Evolutionary conservation across 2,888 invertebrate genomes (phyloP), one percentile per base, ranked within the genome.

Genomic region (Spodoptera exigua): DNA sequence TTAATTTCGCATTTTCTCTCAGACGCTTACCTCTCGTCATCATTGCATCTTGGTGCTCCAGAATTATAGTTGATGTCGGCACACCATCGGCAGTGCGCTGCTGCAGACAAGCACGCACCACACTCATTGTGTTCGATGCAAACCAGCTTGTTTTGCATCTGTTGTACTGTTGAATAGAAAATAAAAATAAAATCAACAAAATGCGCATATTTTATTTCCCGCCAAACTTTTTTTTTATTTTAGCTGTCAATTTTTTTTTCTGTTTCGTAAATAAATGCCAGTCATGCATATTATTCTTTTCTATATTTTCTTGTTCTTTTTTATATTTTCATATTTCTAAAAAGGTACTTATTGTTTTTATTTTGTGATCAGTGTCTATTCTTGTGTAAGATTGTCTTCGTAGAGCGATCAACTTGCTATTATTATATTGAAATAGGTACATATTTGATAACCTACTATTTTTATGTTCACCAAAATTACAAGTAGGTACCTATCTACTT

Each of bases 51-150:
- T 7, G 92, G 90, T 0, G 81, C 87, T 1, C 79, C 79, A 1
- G 82, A 61, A 41, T 82, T 87, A 83, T 87, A 94, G 84, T 90
- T 89, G 1, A 90, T 90, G 65, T 94, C 93, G 0, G 93, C 93
- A 34, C 94, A 94, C 94, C 94, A 94, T 35, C 93, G 88, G 61
- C 94, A 94, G 75, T 92, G 91, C 2, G 86, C 82, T 0, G 93
- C 93, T 0, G 93, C 93, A 0, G 89, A 84, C 34, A 94, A 78
- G 53, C 94, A 95, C 0, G 89, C 77, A 0, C 91, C 91, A 59
- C 94, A 94, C 54, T 89, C 88, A 37, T 90, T 87, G 39, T 93
- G 89, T 59, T 90, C 89, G 54, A 93, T 89, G 76, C 94, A 94
- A 17, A 86, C 90, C 72, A 93, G 66, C 80, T 92, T 90, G 70